Conservation (phyloP, 1,140 invertebrate genomes). For the Sarcophaga peregrina region DNA sequence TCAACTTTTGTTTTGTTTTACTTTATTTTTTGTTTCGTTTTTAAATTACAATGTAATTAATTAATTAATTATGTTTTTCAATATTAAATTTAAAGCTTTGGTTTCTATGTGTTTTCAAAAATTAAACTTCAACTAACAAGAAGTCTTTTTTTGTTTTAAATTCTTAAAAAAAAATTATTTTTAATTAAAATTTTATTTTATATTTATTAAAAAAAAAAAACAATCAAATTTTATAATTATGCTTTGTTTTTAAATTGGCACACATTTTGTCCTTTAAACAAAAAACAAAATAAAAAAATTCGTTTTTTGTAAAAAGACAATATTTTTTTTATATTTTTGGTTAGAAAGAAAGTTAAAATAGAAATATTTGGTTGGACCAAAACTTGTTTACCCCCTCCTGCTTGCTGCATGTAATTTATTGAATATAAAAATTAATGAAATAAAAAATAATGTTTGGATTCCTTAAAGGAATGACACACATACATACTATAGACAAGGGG, state of each 20-base stretch:
- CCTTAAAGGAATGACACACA: too few species aligned
- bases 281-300: background rate
- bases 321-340: background rate
- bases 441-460: too few species aligned
- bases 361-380: background rate
- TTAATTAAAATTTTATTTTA: background rate
- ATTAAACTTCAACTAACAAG: background rate
- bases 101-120: conserved; percentile 41
- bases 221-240: too few species aligned
- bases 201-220: too few species aligned
- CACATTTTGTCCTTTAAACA: background rate
- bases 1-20: background rate
- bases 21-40: background rate
- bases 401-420: background rate
- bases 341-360: background rate
- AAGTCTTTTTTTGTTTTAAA: background rate
- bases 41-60: conserved; percentile 14
- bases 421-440: too few species aligned
- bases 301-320: background rate
- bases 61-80: conserved; percentile 29
- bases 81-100: conserved; percentile 46
- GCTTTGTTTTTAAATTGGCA: background rate
- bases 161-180: background rate
- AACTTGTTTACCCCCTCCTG: background rate
- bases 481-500: too few species aligned